phyloP scores from a whole-genome alignment of 2,797 vertebrate species.

The Urophycis tenuis region DNA sequence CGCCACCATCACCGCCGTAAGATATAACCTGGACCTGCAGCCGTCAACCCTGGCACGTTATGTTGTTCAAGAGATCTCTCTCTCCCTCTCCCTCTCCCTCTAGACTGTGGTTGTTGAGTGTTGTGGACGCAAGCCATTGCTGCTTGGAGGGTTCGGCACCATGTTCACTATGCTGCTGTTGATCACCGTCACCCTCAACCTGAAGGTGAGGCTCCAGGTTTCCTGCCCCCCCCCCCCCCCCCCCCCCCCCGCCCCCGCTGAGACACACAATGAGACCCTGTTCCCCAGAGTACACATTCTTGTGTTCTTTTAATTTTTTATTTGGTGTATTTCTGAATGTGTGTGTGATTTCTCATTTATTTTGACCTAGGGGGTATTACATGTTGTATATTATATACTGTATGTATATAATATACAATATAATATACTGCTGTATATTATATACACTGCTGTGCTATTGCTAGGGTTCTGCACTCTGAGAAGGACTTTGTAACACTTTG shows the following conservation, averaged over 20 bases:
- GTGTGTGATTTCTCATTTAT: background rate
- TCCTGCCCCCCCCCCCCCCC: background rate
- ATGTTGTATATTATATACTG: too few species aligned
- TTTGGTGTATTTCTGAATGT: background rate
- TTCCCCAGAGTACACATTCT: too few species aligned
- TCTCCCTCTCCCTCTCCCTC: slow-evolving; percentile 7
- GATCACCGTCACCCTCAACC: slow-evolving; percentile 65
- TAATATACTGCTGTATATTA: too few species aligned
- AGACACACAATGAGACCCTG: background rate
- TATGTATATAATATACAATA: too few species aligned
- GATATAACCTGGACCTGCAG: slow-evolving; percentile 36
- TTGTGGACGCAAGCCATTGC: slow-evolving; percentile 68
- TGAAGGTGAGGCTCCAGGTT: slow-evolving; percentile 66
- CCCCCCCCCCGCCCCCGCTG: too few species aligned
- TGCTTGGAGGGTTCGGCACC: slow-evolving; percentile 66
- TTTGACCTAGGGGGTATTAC: too few species aligned
- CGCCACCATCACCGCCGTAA: slow-evolving; percentile 71
- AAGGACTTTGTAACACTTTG: too few species aligned
- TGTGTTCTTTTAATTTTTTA: too few species aligned
- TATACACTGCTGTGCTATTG: background rate
- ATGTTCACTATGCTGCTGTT: slow-evolving; percentile 67
- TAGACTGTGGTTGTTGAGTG: slow-evolving; percentile 75
- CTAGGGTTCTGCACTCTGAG: background rate
- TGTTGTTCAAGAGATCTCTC: background rate
- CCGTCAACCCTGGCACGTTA: background rate